A percentile compares a stretch with the other conserved stretches of the same genome.
Evolutionary conservation across 2,797 vertebrate genomes (phyloP).

Genomic region (Argentina silus): DNA sequence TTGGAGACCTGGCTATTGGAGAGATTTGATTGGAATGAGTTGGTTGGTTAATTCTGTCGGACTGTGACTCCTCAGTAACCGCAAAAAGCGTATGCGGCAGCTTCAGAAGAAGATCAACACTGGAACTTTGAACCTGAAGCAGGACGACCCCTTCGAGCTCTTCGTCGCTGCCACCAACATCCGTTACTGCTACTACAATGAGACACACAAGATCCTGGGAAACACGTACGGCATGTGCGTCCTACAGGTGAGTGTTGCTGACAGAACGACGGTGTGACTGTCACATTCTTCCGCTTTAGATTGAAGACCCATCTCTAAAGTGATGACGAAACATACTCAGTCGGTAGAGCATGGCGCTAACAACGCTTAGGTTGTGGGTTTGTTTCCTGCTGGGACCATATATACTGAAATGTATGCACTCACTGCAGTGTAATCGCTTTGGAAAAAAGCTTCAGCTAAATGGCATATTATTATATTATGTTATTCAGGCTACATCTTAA

Average conservation of each 20-base stretch:
- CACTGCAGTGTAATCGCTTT: neutral
- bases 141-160: conserved; percentile 96
- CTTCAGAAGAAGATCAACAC: conserved; percentile 97
- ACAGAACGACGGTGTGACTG: neutral
- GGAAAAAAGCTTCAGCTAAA: too few relatives aligned
- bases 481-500: too few relatives aligned
- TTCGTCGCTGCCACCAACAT: conserved; percentile 97
- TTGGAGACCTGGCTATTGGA: too few relatives aligned
- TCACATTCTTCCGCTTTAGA: too few relatives aligned
- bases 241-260: conserved; percentile 82
- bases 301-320: too few relatives aligned
- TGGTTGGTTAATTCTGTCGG: neutral
- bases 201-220: conserved; percentile 97
- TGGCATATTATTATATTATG: too few relatives aligned
- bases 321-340: too few relatives aligned
- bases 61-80: conserved; percentile 79
- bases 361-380: too few relatives aligned
- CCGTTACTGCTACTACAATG: conserved; percentile 98
- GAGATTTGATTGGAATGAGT: neutral
- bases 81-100: conserved; percentile 97
- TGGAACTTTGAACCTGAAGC: conserved; percentile 89
- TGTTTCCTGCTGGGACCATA: too few relatives aligned
- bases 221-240: conserved; percentile 98
- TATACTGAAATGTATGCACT: too few relatives aligned
- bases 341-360: too few relatives aligned